Conservation (phyloP, 2,113 vertebrate genomes). For the Panthera leo region DNA sequence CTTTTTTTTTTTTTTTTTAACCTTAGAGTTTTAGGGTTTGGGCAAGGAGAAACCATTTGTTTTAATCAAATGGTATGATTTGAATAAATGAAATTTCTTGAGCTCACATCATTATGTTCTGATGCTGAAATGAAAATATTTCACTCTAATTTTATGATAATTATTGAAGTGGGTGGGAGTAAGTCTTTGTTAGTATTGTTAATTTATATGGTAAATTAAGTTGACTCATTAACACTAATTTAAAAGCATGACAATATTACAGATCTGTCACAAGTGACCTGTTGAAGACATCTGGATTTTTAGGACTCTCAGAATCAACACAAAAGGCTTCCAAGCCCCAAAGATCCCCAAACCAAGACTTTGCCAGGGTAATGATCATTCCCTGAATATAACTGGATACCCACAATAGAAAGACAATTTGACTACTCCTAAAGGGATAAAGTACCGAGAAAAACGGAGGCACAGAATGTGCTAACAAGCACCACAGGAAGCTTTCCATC, state of each 20-base stretch:
- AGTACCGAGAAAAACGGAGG: neutral
- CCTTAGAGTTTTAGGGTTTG: neutral
- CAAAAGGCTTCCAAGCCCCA: neutral
- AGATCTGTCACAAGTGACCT: slow-evolving; percentile 44
- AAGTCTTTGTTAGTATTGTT: slow-evolving; percentile 14
- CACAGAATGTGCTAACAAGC: neutral
- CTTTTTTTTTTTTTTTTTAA: neutral
- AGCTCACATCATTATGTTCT: neutral
- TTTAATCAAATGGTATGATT: neutral
- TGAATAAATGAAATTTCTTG: slow-evolving; percentile 8
- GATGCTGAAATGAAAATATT: slow-evolving; percentile 18
- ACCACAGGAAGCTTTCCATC: neutral
- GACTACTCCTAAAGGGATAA: neutral
- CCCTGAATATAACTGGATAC: neutral
- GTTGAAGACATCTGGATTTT: slow-evolving; percentile 33
- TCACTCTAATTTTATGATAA: slow-evolving; percentile 30
- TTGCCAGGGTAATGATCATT: neutral
- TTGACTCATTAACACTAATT: slow-evolving; percentile 60
- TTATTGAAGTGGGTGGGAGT: neutral
- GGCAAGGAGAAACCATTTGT: neutral
- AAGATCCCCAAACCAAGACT: neutral
- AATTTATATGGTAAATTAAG: slow-evolving; percentile 27
- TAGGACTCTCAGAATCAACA: slow-evolving; percentile 19
- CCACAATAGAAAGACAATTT: neutral
- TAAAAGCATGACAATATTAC: slow-evolving; percentile 40